Percentiles rank a stretch among this genome's conserved stretches.
phyloP scores from a whole-genome alignment of 2,888 invertebrate species.

The Erannis defoliaria region DNA sequence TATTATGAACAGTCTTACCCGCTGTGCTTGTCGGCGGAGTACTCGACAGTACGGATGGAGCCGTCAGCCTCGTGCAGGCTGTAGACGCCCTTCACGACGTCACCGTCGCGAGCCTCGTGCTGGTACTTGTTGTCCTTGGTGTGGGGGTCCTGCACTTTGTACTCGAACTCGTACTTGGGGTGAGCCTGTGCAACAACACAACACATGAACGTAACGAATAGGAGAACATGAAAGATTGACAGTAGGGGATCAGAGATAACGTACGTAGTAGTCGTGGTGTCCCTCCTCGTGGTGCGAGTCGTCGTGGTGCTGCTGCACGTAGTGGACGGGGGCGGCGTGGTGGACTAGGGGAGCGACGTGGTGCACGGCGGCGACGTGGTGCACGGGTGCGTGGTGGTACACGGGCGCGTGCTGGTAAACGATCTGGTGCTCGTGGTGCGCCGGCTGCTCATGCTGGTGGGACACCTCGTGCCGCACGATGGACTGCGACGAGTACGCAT shows the following conservation, averaged over 20 bases:
- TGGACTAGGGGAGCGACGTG: conserved; percentile 38
- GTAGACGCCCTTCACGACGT: conserved; percentile 85
- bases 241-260: not conserved
- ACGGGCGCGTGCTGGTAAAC: conserved; percentile 36
- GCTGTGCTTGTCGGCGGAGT: conserved; percentile 80
- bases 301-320: conserved; percentile 21
- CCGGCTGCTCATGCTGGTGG: conserved; percentile 36
- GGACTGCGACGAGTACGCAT: conserved; percentile 57
- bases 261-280: conserved; percentile 56
- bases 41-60: conserved; percentile 84
- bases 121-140: conserved; percentile 86
- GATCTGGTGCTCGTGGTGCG: conserved; percentile 30
- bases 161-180: conserved; percentile 84
- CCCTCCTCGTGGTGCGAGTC: conserved; percentile 39
- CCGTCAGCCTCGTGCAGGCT: conserved; percentile 86
- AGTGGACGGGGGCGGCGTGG: conserved; percentile 34
- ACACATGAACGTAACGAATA: not conserved
- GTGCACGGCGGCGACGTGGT: conserved; percentile 29
- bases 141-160: conserved; percentile 83
- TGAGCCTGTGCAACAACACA: conserved; percentile 60
- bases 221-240: not conserved
- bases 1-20: conserved; percentile 69
- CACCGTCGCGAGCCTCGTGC: conserved; percentile 84
- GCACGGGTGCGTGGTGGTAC: conserved; percentile 30
- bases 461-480: conserved; percentile 52